Conservation (phyloP, 2,888 invertebrate species). For the Blera fallax region DNA sequence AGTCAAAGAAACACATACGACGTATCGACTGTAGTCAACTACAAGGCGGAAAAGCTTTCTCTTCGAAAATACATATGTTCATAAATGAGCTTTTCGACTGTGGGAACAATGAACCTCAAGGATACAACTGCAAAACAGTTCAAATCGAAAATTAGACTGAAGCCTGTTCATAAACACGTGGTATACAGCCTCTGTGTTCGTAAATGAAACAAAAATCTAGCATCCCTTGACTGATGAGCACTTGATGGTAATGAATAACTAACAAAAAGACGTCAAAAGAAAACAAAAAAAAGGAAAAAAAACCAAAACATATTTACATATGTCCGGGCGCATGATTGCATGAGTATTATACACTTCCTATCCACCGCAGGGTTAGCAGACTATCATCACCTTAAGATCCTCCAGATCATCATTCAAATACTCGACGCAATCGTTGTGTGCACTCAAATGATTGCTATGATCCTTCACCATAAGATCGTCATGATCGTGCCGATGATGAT, state of each 20-base stretch:
- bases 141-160: no score
- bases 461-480: conserved; percentile 58
- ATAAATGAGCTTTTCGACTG: no score
- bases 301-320: not conserved
- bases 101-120: no score
- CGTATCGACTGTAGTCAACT: no score
- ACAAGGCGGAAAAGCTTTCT: no score
- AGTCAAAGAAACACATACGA: no score
- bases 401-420: conserved; percentile 76
- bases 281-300: not conserved
- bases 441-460: conserved; percentile 40
- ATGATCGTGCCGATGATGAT: conserved; percentile 55
- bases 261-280: not conserved
- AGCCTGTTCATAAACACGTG: no score
- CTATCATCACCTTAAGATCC: conserved; percentile 75
- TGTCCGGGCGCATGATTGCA: not conserved
- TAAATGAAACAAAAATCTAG: not conserved
- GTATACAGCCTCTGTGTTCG: no score
- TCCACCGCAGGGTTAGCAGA: conserved; percentile 71
- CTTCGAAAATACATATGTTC: no score
- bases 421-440: conserved; percentile 75
- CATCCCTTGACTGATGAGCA: not conserved
- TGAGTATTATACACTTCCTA: conserved; percentile 30
- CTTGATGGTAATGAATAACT: not conserved
- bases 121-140: no score